A percentile compares a stretch with the other conserved stretches of the same genome.
Conservation (phyloP, 2,888 invertebrate species). For the Acanthosepion esculentum region DNA sequence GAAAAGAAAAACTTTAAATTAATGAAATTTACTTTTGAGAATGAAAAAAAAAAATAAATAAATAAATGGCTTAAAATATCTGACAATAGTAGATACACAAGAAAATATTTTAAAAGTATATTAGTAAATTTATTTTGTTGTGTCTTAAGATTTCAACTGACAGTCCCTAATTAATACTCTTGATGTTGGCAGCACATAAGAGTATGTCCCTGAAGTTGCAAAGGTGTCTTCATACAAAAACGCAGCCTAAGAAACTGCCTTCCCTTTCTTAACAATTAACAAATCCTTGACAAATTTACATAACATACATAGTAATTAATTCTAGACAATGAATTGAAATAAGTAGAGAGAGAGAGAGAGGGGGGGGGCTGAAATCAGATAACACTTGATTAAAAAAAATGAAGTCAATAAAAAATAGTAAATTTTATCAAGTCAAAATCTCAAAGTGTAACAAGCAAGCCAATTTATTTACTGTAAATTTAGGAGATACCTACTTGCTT, state of each 20-base stretch:
- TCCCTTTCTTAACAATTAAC: neutral
- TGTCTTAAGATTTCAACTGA: neutral
- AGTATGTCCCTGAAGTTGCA: neutral
- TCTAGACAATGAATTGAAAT: too few species aligned
- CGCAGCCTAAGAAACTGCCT: neutral
- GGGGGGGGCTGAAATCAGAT: too few species aligned
- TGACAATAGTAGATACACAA: too few species aligned
- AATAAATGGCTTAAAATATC: neutral
- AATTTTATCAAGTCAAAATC: neutral
- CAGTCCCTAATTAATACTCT: neutral
- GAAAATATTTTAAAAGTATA: neutral
- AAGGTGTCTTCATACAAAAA: neutral
- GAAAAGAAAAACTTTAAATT: too few species aligned
- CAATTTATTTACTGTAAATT: neutral
- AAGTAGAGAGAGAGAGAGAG: too few species aligned
- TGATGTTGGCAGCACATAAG: neutral
- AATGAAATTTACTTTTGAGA: too few species aligned
- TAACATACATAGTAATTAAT: neutral
- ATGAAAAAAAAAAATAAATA: too few species aligned
- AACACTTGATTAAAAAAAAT: too few species aligned
- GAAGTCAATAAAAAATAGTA: too few species aligned
- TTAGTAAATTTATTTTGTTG: neutral
- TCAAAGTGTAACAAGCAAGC: neutral
- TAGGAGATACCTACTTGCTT: neutral
- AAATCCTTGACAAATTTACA: neutral